Percentiles rank a stretch among this genome's conserved stretches.
phyloP scores from a whole-genome alignment of 2,888 invertebrate species.

The Trypoxylon attenuatum region DNA sequence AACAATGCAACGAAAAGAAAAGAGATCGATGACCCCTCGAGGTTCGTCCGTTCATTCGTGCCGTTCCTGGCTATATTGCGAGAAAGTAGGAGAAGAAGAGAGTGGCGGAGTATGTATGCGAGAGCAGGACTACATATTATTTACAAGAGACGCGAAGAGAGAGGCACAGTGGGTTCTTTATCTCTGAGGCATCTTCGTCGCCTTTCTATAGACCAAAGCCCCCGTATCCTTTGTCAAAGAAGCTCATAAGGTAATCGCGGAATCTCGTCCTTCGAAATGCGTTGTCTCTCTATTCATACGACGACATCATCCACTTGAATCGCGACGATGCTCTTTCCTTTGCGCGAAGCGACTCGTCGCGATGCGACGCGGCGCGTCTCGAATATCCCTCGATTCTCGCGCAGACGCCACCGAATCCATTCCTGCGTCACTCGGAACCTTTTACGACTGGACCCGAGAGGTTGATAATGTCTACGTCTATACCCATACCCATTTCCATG shows the following conservation, averaged over 20 bases:
- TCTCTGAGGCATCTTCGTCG: slow-evolving; percentile 20
- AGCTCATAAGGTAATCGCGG: slow-evolving; percentile 19
- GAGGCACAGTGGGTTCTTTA: slow-evolving; percentile 25
- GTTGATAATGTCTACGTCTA: too few species aligned
- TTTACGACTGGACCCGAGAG: not conserved
- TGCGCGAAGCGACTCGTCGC: slow-evolving; percentile 14
- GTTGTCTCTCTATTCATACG: slow-evolving; percentile 19
- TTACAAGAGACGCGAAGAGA: slow-evolving; percentile 38
- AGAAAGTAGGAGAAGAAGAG: too few species aligned
- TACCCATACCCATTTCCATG: too few species aligned
- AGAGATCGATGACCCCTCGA: slow-evolving; percentile 35
- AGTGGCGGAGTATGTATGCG: too few species aligned
- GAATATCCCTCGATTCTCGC: not conserved
- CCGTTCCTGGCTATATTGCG: too few species aligned
- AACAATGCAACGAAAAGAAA: slow-evolving; percentile 47
- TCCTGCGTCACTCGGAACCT: not conserved
- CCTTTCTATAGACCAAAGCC: not conserved
- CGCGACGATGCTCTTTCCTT: slow-evolving; percentile 15
- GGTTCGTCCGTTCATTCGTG: slow-evolving; percentile 13
- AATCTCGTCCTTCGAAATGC: slow-evolving; percentile 1
- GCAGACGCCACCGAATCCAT: not conserved
- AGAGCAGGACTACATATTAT: slow-evolving; percentile 21
- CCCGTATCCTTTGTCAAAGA: slow-evolving; percentile 10
- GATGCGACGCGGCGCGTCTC: not conserved
- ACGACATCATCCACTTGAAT: slow-evolving; percentile 32